These are phyloP conservation scores for Salminus brasiliensis DNA, from an alignment of 2,113 vertebrate genomes.

Conservation along the genomic window DNA sequence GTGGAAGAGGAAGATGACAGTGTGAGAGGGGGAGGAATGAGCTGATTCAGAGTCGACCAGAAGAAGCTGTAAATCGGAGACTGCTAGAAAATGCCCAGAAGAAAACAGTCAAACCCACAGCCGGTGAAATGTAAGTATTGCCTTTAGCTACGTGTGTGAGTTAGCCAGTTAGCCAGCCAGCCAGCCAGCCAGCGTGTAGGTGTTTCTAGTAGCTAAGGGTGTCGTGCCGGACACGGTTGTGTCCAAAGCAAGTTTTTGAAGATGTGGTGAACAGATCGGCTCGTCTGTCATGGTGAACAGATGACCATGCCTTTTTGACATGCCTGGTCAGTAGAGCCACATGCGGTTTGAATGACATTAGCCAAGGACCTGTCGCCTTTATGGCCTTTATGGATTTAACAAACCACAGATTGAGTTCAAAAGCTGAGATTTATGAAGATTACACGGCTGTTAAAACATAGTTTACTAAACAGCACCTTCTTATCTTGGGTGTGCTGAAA, in stretches of 20 bases:
- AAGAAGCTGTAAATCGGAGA: conserved; percentile 63
- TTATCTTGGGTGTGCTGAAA: conserved; percentile 54
- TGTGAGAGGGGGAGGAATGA: conserved; percentile 50
- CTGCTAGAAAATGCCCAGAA: conserved; percentile 85
- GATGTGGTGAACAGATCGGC: neutral
- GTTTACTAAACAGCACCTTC: neutral
- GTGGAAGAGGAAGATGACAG: conserved; percentile 63
- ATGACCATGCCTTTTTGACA: neutral
- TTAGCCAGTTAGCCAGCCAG: no score
- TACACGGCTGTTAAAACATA: neutral
- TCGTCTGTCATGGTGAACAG: neutral
- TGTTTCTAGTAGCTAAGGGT: neutral
- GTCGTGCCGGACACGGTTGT: neutral
- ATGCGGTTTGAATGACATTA: no score
- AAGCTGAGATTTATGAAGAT: neutral
- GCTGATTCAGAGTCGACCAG: conserved; percentile 49
- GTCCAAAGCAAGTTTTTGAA: neutral
- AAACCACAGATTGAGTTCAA: no score
- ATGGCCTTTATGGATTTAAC: neutral
- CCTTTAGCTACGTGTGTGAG: neutral
- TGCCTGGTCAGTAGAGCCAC: neutral
- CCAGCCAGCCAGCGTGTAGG: neutral
- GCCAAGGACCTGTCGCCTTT: no score
- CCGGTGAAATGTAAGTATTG: conserved; percentile 86
- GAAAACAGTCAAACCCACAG: conserved; percentile 92